Base-by-base conservation (phyloP, 1,140 invertebrate genomes). In the Nebria ingens region DNA sequence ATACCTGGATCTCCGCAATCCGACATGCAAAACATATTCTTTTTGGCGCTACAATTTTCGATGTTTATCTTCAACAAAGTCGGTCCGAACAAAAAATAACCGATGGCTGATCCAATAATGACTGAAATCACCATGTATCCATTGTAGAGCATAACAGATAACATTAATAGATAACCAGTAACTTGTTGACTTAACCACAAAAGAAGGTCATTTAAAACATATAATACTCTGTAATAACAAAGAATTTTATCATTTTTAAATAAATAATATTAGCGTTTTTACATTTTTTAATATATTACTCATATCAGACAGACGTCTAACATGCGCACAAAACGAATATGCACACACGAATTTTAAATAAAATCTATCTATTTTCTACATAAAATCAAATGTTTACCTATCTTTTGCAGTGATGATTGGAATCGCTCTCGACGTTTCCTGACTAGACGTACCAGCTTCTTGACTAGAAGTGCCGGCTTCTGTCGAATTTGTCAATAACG, bases 91-190 rank as follows among this genome's bases (percentile, higher is more conserved):
- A 71, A 56, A 61, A 72, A 86, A 67, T 89, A 84, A 60, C 91
- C 90, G 0, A 86, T 55, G 52, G 82, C 84, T 63, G 86, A 84
- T 2, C 91, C 91, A 23, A 91, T 67, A 1, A 86, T 74, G 15
- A 91, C 75, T 1, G 87, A 80, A 13, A 91, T 67, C 55, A 82
- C 79, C 17, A 94, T 71, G 73, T 89, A 93, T 34, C 82, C 82
- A 71, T 93, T 93, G 73, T 87, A 95, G 1, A 87, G 80, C 91
- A 95, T 95, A 56, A 93, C 85, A 38, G 84, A 79, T 61, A 94
- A 71, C 91, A 95, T 95, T n/a, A 93, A 76, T 42, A 89, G 73
- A 70, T 93, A 94, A 56, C 85, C 85, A 50, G 93, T 53, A 54
- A 62, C 63, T 54, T 67, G 66, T 21, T 69, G 54, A 17, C 62